These are phyloP conservation scores for Pipra filicauda DNA, from an alignment of 2,113 vertebrate species.

Conservation along the genomic window DNA sequence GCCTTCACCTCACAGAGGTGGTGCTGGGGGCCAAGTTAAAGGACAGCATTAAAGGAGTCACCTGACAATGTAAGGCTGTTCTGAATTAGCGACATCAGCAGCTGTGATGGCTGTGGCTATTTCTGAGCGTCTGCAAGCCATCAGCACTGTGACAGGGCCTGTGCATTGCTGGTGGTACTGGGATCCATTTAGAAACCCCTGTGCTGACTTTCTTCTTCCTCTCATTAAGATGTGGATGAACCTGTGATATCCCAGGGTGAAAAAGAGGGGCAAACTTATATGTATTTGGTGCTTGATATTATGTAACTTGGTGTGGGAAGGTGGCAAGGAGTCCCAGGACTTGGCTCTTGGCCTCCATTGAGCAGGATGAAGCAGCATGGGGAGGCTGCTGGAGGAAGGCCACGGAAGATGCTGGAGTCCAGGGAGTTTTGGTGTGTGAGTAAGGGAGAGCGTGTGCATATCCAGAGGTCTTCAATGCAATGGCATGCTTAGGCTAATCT, in stretches of 20 bases:
- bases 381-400: neutral
- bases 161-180: neutral
- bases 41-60: neutral
- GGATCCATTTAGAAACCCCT: neutral
- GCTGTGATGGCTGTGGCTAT: rapidly evolving
- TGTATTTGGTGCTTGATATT: neutral
- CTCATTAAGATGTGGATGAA: neutral
- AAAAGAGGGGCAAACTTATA: neutral
- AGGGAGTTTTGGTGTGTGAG: neutral
- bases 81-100: neutral
- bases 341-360: rapidly evolving
- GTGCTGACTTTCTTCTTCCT: neutral
- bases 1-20: neutral
- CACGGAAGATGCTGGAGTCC: neutral
- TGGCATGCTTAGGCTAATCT: neutral
- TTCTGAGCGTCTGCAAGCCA: neutral
- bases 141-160: neutral
- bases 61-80: neutral
- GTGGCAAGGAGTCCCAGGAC: rapidly evolving
- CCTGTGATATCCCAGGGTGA: neutral
- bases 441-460: neutral
- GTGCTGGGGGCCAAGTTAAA: rapidly evolving
- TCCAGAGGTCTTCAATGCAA: neutral
- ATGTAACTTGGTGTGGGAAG: neutral
- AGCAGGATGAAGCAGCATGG: neutral